Evolutionary conservation across 2,888 invertebrate species (phyloP).

Genomic region (Megalurothrips usitatus): DNA sequence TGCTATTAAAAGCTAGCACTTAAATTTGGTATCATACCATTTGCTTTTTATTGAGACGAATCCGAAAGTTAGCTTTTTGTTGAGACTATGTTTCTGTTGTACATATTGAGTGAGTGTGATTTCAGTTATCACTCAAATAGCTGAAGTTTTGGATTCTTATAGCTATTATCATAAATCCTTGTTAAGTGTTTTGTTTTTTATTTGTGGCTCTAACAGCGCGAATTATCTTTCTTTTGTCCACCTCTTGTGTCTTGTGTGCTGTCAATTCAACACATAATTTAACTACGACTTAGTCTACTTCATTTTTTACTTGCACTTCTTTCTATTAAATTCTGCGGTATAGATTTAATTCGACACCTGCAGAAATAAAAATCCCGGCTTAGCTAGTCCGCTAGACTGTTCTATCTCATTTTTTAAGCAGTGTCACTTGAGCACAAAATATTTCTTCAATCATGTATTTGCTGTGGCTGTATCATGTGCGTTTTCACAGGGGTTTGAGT

Average conservation of each 20-base stretch:
- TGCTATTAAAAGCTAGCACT: neutral
- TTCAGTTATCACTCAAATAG: neutral
- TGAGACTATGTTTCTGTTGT: too few species aligned
- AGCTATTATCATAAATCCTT: neutral
- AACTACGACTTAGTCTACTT: neutral
- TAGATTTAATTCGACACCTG: too few species aligned
- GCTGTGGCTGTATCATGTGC: neutral
- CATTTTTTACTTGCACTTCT: neutral
- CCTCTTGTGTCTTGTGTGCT: neutral
- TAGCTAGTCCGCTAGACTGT: too few species aligned
- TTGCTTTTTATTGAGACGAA: neutral
- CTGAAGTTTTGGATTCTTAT: neutral
- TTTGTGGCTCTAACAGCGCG: neutral
- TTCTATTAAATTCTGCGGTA: neutral
- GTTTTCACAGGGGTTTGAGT: neutral
- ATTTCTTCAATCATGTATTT: neutral
- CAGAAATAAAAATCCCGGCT: too few species aligned
- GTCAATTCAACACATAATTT: neutral
- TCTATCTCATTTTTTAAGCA: too few species aligned
- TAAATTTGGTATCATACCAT: neutral
- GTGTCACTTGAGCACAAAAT: too few species aligned
- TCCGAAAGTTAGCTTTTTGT: neutral
- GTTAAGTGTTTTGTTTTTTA: neutral
- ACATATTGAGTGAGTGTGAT: too few species aligned
- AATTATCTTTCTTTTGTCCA: neutral